Evolutionary conservation across 2,888 invertebrate species (phyloP), one percentile per base, ranked within the genome.

Genomic region (Argynnis bischoffii): DNA sequence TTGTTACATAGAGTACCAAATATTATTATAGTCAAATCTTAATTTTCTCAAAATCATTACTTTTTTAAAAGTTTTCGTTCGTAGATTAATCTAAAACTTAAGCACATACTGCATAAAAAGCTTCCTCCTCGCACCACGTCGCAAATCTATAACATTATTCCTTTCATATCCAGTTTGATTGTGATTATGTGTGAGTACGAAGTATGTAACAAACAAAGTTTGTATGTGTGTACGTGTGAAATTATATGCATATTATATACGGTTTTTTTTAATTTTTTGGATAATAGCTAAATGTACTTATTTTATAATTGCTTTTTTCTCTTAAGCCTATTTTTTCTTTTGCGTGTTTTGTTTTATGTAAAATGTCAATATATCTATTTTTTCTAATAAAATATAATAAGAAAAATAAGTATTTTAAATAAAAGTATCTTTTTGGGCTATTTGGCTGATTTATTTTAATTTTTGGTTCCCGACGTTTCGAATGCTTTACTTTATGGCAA

Each of bases 91-190:
- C 83, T 87, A 68, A 57, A n/a, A 66, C 67, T 21, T 68, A 56
- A 48, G 14, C 77, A 56, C 86, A 73, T 87, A 86, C 87, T 81
- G 59, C 63, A 65, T 64, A 61, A 76, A 82, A 85, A 84, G 83
- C 84, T 88, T 80, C 83, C 82, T 79, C 76, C 83, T 85, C 83
- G 76, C 82, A 79, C 84, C 78, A 75, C 75, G 76, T 81, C 80
- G 83, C 84, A 81, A 87, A 88, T 87, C 83, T 85, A 84, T 88
- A 87, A 83, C 86, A 88, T 85, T 85, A 87, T 85, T 84, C 82
- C 88, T 86, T 85, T 88, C 88, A 83, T 84, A 87, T 86, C 89
- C 85, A 87, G 88, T 89, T 88, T 86, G 81, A 80, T 79, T 79
- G 77, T 71, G 68, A 67, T 53, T 55, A 63, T 73, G 73, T 76